Evolutionary conservation across 30 jellyfish, hydroid and myxozoan genomes (phyloP).

Genomic region (Sanderia malayensis): DNA sequence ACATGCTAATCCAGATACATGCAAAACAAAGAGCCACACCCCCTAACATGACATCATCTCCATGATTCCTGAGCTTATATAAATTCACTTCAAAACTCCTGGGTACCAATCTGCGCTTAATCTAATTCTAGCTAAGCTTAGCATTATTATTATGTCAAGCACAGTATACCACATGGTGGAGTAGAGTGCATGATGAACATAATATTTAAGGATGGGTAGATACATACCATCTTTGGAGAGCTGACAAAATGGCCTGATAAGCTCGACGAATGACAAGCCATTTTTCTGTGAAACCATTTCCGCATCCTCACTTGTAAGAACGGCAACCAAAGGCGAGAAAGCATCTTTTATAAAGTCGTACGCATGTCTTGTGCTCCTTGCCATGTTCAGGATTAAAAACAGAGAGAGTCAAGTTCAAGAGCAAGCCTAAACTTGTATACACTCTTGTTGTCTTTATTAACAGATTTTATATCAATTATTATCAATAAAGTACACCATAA

Average conservation of each 20-base stretch:
- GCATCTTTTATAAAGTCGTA: slow-evolving; percentile 67
- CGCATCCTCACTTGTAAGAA: slow-evolving; percentile 90
- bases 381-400: too few relatives aligned
- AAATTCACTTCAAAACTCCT: too few relatives aligned
- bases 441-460: too few relatives aligned
- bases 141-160: background rate
- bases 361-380: slow-evolving; percentile 40
- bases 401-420: too few relatives aligned
- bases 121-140: background rate
- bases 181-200: background rate
- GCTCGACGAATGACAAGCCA: slow-evolving; percentile 83
- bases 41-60: background rate
- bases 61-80: background rate
- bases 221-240: slow-evolving; percentile 66
- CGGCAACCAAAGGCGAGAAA: slow-evolving; percentile 84
- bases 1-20: too few relatives aligned
- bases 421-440: too few relatives aligned
- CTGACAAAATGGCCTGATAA: slow-evolving; percentile 94
- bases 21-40: too few relatives aligned
- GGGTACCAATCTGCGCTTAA: background rate
- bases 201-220: too few relatives aligned
- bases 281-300: slow-evolving; percentile 70
- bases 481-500: too few relatives aligned
- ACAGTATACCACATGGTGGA: background rate
- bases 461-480: too few relatives aligned